Conservation (phyloP, 2,797 vertebrate genomes). For the Sus cebifrons region DNA sequence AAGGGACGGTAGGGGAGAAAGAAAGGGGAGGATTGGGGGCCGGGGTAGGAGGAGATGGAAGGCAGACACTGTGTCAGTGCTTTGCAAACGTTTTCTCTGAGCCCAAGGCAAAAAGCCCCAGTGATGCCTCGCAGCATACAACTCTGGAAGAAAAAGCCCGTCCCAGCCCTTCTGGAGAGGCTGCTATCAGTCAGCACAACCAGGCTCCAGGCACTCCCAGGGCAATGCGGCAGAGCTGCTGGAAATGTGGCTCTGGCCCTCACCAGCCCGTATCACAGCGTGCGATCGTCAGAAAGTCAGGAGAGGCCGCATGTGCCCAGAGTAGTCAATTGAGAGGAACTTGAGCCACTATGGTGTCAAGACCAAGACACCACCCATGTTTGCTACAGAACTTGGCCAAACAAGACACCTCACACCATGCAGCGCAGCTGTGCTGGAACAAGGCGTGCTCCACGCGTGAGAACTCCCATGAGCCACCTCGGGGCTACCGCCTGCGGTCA, state of each 20-base stretch:
- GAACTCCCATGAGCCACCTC: not conserved
- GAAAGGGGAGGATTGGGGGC: not conserved
- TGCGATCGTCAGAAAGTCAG: not conserved
- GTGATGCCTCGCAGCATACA: not conserved
- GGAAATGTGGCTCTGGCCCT: not conserved
- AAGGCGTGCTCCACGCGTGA: not conserved
- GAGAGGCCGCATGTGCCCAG: not conserved
- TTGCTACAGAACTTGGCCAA: not conserved
- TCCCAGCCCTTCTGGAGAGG: not conserved
- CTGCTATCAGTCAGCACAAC: not conserved
- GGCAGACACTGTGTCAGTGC: accelerated
- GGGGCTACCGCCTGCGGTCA: not conserved
- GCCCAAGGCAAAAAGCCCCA: not conserved
- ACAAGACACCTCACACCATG: not conserved
- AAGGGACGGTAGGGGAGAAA: not conserved
- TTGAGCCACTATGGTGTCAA: not conserved
- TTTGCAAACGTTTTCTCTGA: not conserved
- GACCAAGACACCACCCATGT: not conserved
- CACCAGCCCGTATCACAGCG: not conserved
- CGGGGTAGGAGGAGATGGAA: too few species aligned
- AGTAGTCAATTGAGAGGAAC: not conserved
- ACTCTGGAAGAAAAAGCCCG: not conserved
- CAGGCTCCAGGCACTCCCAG: not conserved
- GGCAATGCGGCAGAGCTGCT: not conserved
- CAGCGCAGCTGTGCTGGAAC: not conserved